Evolutionary conservation across 2,113 vertebrate species (phyloP).

Genomic region (Bos taurus): DNA sequence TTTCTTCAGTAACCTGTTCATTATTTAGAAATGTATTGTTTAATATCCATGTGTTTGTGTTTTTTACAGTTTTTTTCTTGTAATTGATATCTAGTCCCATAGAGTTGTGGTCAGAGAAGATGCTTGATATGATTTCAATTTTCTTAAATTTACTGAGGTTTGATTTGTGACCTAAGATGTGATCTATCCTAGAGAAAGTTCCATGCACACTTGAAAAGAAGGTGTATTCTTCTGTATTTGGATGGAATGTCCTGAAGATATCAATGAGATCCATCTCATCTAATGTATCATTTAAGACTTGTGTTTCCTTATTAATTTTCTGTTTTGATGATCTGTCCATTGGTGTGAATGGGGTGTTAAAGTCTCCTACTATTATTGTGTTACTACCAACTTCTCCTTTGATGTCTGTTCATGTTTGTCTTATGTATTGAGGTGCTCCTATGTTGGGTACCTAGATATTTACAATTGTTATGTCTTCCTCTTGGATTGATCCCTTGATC

Average conservation of each 20-base stretch:
- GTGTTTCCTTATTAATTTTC: background rate
- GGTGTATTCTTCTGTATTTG: background rate
- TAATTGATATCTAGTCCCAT: background rate
- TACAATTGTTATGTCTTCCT: background rate
- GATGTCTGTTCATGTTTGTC: background rate
- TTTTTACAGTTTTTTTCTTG: background rate
- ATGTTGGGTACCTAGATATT: background rate
- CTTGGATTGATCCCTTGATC: background rate
- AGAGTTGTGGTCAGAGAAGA: background rate
- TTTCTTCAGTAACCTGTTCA: background rate
- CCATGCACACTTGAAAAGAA: background rate
- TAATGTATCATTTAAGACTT: background rate
- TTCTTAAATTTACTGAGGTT: background rate
- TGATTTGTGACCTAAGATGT: background rate
- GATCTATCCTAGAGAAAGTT: background rate
- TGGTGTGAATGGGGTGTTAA: background rate
- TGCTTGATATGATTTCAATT: background rate
- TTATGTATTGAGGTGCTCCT: background rate
- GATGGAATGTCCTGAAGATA: background rate
- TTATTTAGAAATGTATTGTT: background rate
- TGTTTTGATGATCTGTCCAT: background rate
- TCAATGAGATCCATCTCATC: background rate
- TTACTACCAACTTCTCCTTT: background rate
- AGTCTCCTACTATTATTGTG: background rate
- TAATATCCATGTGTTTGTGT: background rate